Evolutionary conservation across 1,140 invertebrate genomes (phyloP).

Genomic region (Bursaphelenchus mucronatus): DNA sequence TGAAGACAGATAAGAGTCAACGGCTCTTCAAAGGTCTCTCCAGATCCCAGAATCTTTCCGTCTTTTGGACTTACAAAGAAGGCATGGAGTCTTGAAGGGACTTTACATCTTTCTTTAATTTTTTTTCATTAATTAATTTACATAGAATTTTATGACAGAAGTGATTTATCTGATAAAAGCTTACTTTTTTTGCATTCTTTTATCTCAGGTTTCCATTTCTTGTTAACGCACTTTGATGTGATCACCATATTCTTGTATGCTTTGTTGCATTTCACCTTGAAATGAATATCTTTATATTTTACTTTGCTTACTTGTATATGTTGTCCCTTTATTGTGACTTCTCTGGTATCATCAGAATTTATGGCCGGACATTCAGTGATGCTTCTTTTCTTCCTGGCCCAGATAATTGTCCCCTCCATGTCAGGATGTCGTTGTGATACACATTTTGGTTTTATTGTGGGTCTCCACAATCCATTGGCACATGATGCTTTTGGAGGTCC

Average conservation of each 20-base stretch:
- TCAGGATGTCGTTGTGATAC: constrained; percentile 45
- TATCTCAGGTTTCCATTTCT: constrained; percentile 24
- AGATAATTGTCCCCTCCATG: constrained; percentile 46
- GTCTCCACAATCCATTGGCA: constrained; percentile 38
- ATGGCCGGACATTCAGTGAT: not conserved
- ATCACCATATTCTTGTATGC: too few species aligned
- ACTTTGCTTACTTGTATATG: too few species aligned
- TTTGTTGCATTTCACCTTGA: too few species aligned
- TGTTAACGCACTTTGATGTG: constrained; percentile 18
- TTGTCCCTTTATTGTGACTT: too few species aligned
- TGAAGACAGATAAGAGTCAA: constrained; percentile 30
- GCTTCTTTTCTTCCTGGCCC: constrained; percentile 31
- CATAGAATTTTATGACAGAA: not conserved
- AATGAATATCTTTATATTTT: too few species aligned
- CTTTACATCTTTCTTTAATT: constrained; percentile 28
- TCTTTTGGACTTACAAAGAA: constrained; percentile 31
- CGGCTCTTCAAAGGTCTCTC: constrained; percentile 29
- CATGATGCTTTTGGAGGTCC: constrained; percentile 52
- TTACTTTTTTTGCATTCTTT: constrained; percentile 28
- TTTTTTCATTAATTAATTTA: not conserved
- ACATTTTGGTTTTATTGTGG: constrained; percentile 44
- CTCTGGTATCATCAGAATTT: not conserved
- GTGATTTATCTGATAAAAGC: not conserved
- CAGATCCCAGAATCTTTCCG: constrained; percentile 36
- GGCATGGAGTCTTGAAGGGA: constrained; percentile 40